Base-by-base conservation (phyloP, 2,888 invertebrate species). In the Hirtodrosophila cameraria region DNA sequence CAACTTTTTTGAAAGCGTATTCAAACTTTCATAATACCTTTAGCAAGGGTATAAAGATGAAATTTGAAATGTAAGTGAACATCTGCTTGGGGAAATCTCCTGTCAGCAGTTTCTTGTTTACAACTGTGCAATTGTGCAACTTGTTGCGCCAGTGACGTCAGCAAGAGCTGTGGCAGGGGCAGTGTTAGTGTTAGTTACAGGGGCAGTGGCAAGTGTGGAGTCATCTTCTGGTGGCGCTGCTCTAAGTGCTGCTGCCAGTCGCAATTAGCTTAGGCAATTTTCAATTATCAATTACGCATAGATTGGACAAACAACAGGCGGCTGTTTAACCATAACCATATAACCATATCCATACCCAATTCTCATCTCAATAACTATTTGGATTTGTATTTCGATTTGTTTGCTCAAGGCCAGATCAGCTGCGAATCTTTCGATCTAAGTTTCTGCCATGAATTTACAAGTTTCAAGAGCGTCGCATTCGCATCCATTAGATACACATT, bases 191-290 rank as follows among this genome's bases (percentile, higher is more conserved):
- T n/a, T n/a, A 12, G 28, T 30, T 42, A 28, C 28, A 28, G 12
- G 30, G 27, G 27, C 7, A 2, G 13, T 9, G 38, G 13, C 8
- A 23, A 23, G 23, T 23, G 23, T 23, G 23, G 8, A 27, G 46
- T n/a, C n/a, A n/a, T n/a, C n/a, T 15, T 3, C 15, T n/a, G 33
- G n/a, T 23, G 31, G 25, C 13, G 36, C 11, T 28, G 31, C 38
- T 13, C 67, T 59, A 54, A 68, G 69, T 59, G 72, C 38, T 63
- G 11, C 39, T 39, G 53, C 54, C 58, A 57, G 61, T 48, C 55
- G 75, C 85, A 78, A 81, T 78, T 78, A 71, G 63, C 75, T 48
- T 70, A 36, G 46, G 78, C 74, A 75, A 81, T 74, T 60, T 58
- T 53, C 75, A 50, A 75, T 66, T 60, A 45, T 45, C 52, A 57